A percentile compares a stretch with the other conserved stretches of the same genome.
phyloP scores from a whole-genome alignment of 1,140 invertebrate genomes.

The Calliopsis andreniformis region DNA sequence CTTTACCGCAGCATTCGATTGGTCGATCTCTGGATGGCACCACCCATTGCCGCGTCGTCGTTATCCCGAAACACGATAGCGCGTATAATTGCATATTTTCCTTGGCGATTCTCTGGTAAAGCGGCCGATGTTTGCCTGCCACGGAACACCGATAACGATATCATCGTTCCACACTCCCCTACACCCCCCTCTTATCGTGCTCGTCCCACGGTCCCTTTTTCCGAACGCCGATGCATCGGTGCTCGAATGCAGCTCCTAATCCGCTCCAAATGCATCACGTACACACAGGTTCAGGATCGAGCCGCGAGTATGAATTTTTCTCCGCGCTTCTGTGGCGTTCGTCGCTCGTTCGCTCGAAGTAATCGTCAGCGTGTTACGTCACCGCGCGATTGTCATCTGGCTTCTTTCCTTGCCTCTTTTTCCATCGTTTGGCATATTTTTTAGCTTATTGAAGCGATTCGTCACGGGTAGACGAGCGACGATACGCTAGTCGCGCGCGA shows the following conservation, averaged over 20 bases:
- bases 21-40: slow-evolving; percentile 56
- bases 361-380: background rate
- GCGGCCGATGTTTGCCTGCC: slow-evolving; percentile 57
- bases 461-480: background rate
- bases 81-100: slow-evolving; percentile 52
- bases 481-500: background rate
- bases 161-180: slow-evolving; percentile 41
- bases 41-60: slow-evolving; percentile 59
- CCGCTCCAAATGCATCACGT: background rate
- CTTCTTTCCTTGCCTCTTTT: background rate
- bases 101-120: slow-evolving; percentile 28
- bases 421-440: background rate
- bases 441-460: background rate
- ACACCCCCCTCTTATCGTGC: slow-evolving; percentile 18
- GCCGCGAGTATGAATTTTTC: no score
- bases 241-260: background rate
- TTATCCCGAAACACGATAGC: slow-evolving; percentile 54
- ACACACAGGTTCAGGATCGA: background rate
- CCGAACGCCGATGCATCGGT: background rate
- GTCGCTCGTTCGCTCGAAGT: background rate
- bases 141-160: slow-evolving; percentile 60
- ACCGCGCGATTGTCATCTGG: background rate
- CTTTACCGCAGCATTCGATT: slow-evolving; percentile 44
- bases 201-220: slow-evolving; percentile 12
- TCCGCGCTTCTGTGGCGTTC: no score